Evolutionary conservation across 2,113 vertebrate genomes (phyloP).

Genomic region (Coregonus clupeaformis): DNA sequence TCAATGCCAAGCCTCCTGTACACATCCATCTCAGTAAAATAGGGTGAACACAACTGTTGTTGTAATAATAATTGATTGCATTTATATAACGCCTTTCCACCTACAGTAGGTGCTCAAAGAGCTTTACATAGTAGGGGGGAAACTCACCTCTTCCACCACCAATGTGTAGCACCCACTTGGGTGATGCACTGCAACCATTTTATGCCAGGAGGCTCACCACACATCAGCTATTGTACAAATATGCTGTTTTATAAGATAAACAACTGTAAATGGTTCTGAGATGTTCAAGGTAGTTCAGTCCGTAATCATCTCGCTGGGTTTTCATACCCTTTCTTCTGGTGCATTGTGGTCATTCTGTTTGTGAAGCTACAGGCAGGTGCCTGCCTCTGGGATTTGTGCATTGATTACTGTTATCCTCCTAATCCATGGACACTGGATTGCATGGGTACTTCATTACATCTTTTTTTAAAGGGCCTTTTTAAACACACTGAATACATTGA

Average conservation of each 20-base stretch:
- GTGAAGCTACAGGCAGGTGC: background rate
- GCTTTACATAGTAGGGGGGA: too few species aligned
- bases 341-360: background rate
- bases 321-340: background rate
- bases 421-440: background rate
- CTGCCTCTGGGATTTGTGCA: background rate
- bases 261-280: background rate
- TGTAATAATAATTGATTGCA: background rate
- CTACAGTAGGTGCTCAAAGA: too few species aligned
- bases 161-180: too few species aligned
- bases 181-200: too few species aligned
- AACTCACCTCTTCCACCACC: too few species aligned
- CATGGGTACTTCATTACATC: background rate
- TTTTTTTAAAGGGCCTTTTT: background rate
- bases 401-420: background rate
- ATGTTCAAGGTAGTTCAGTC: background rate
- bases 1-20: background rate
- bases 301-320: background rate
- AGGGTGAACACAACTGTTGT: background rate
- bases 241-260: background rate
- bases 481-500: background rate
- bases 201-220: too few species aligned
- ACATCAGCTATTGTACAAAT: too few species aligned
- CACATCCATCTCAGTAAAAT: background rate
- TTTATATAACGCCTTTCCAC: too few species aligned